phyloP scores from a whole-genome alignment of 2,888 invertebrate species.

The Galeopsomyia nigrocyanea region DNA sequence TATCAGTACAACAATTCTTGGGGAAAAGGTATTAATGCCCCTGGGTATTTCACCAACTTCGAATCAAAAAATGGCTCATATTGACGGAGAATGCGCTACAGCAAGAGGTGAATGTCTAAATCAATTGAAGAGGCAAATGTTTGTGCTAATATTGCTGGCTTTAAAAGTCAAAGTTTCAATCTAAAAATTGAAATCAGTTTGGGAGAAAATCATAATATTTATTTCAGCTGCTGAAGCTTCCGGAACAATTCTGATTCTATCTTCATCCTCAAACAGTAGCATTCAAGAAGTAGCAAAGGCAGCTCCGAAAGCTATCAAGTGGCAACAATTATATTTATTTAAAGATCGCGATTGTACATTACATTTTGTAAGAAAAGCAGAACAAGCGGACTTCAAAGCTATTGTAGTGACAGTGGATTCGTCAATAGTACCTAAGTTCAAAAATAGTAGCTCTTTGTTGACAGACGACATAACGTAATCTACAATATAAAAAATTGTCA shows the following conservation, averaged over 20 bases:
- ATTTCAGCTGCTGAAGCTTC: slow-evolving; percentile 79
- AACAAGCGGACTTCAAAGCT: slow-evolving; percentile 87
- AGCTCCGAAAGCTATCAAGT: slow-evolving; percentile 82
- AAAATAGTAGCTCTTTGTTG: slow-evolving; percentile 78
- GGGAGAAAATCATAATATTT: too few species aligned
- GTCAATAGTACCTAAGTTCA: slow-evolving; percentile 74
- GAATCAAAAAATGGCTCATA: slow-evolving; percentile 92
- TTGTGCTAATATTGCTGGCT: background rate
- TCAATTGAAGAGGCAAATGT: too few species aligned
- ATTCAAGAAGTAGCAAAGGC: slow-evolving; percentile 87
- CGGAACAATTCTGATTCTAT: slow-evolving; percentile 84
- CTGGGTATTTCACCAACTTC: slow-evolving; percentile 89
- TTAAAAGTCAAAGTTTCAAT: background rate
- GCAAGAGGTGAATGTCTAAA: slow-evolving; percentile 77
- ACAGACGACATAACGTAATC: slow-evolving; percentile 71
- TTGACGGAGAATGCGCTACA: slow-evolving; percentile 88
- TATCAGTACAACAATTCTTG: too few species aligned
- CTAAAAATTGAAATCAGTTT: too few species aligned
- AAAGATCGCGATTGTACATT: slow-evolving; percentile 81
- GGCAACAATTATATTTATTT: slow-evolving; percentile 94
- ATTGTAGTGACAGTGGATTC: slow-evolving; percentile 91
- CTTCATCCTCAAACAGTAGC: slow-evolving; percentile 81
- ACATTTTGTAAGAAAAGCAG: slow-evolving; percentile 82
- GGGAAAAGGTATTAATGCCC: slow-evolving; percentile 75
- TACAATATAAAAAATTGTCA: background rate